Base-by-base conservation (phyloP, 2,797 vertebrate genomes). In the Todus mexicanus region DNA sequence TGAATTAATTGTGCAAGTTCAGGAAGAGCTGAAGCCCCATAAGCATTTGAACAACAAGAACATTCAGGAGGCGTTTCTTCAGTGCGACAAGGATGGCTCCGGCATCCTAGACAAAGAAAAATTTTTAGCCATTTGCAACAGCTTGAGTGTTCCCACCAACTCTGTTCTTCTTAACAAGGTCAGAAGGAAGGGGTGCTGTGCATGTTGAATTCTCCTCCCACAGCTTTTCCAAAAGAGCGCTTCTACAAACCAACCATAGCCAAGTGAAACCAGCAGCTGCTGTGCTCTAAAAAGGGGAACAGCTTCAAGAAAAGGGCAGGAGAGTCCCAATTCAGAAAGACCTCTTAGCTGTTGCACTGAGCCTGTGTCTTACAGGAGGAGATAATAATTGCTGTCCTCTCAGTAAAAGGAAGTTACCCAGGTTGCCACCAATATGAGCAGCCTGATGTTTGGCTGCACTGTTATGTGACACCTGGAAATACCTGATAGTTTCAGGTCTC, bases 131-230 rank as follows among this genome's bases (percentile, higher is more conserved):
- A 22, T 98, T 80, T 98, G 97, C 33, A 60, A 94, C 23, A 96
- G 71, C 33, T 80, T 97, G 56, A 85, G 93, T 1, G n/a, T 98
- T n/a, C 97, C 97, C 0, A 65, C 93, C n/a, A 95, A 93, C 5
- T 43, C 95, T 7, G 78, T 77, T 10, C 77, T 96, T 69, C 87
- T 97, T 70, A 96, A 95, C 68, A 96, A 98, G 98, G 98, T 98
- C 45, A 96, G 96, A 83, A 65, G 37, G 40, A 69, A 61, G 35
- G 53, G 22, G 6, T 89, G 72, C 15, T 84, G 57, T 74, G 22
- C 18, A 9, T 48, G 10, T 26, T 71, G 61, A 85, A 50, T 72
- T 75, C 37, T 23, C 7, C n/a, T 82, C 53, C 17, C 43, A 3
- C 2, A 27, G 29, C 14, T 81, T 45, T 94, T 92, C 35, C 27